These are phyloP conservation scores for Bos indicus DNA, from an alignment of 2,113 vertebrate species.

Conservation along the genomic window DNA sequence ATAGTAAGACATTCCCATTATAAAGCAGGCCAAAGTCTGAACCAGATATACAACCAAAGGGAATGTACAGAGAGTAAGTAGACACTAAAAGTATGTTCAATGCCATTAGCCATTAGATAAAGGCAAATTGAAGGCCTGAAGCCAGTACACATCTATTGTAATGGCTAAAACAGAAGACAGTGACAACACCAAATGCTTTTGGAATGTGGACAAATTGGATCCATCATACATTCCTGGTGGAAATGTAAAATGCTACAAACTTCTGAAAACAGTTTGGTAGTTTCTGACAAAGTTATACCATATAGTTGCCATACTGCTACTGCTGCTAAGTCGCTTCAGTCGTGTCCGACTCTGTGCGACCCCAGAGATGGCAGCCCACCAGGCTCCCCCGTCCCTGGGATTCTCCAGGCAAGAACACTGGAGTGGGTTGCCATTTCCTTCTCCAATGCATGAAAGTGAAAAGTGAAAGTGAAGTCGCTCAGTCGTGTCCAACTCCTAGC, in stretches of 20 bases:
- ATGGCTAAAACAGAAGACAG: neutral
- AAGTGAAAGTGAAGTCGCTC: no score
- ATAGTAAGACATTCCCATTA: neutral
- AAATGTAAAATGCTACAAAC: neutral
- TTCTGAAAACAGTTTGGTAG: neutral
- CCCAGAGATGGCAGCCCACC: no score
- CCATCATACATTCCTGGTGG: neutral
- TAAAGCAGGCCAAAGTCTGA: neutral
- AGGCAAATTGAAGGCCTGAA: neutral
- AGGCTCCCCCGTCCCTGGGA: no score
- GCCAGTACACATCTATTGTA: neutral
- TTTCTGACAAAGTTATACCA: neutral
- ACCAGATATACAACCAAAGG: neutral
- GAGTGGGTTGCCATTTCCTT: no score
- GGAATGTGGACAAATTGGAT: neutral
- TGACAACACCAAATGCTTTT: neutral
- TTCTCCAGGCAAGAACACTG: no score
- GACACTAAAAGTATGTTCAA: neutral
- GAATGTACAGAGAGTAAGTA: neutral
- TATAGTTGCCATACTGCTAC: neutral
- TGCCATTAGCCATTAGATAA: neutral
- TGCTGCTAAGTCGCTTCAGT: no score
- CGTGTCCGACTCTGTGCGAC: no score
- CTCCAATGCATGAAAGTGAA: no score
- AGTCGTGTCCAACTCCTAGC: no score